Percentiles rank a stretch among this genome's conserved stretches.
phyloP scores from a whole-genome alignment of 2,797 vertebrate genomes.

The Microhierax caerulescens region DNA sequence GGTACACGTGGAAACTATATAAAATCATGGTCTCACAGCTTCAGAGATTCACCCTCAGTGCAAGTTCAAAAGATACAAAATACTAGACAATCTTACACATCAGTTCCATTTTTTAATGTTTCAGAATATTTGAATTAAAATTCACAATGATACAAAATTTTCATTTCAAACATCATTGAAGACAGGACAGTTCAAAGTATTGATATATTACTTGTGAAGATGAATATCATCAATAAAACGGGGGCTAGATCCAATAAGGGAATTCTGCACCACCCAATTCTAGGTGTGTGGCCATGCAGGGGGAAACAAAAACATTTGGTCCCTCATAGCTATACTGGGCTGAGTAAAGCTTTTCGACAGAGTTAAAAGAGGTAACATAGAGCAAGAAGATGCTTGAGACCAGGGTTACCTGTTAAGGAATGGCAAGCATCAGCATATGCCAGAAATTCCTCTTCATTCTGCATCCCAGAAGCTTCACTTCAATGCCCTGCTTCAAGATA shows the following conservation, averaged over 20 bases:
- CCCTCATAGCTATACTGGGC: not conserved
- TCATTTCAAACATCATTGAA: not conserved
- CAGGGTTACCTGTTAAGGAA: not conserved
- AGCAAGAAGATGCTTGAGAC: not conserved
- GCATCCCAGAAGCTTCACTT: not conserved
- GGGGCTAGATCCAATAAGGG: not conserved
- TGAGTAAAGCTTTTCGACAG: not conserved
- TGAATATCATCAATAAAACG: not conserved
- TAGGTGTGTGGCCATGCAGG: not conserved
- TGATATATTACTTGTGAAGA: not conserved
- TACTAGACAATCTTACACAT: not conserved
- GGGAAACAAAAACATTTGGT: not conserved
- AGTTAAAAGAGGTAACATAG: not conserved
- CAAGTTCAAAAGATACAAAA: not conserved
- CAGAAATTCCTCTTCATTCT: not conserved
- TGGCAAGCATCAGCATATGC: accelerated
- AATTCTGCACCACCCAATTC: not conserved
- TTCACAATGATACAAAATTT: not conserved
- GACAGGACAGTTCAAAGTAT: not conserved
- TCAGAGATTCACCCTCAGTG: not conserved
- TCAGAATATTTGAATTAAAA: not conserved
- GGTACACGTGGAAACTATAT: not conserved
- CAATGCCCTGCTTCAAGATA: not conserved
- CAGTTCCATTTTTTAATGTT: not conserved
- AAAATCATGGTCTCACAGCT: not conserved